Base-by-base conservation (phyloP, 2,113 vertebrate species). In the Cariama cristata region DNA sequence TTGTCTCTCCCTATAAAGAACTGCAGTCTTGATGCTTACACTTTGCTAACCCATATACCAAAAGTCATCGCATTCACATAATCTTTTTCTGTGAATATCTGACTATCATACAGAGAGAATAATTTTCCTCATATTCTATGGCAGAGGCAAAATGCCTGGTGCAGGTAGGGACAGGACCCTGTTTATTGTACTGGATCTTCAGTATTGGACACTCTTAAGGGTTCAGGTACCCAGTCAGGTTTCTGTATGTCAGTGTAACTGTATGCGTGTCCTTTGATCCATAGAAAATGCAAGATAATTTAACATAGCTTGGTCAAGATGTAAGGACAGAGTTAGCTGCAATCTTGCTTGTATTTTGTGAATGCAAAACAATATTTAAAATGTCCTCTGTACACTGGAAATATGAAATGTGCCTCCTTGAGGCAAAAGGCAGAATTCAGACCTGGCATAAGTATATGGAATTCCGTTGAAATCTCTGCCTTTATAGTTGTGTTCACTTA, bases 181-280 rank as follows among this genome's bases (percentile, higher is more conserved):
- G 4, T 73, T 89, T 76, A 9, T 24, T 76, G 24, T 32, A 14
- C 18, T 84, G 27, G 8, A 21, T 62, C 14, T 80, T 81, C 68
- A 32, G 17, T 26, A 53, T 8, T 1, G 1, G 15, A 44, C 24
- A 28, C 27, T 73, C 20, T 0, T 2, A 47, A 80, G 27, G 17
- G 23, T 52, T 83, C 62, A 63, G 52, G 19, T 32, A 26, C 21
- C 42, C 52, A 47, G 16, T 30, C 21, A 42, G 28, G 44, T 35
- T 50, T 38, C 66, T 50, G 11, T 44, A 10, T 17, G 9, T 40
- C 49, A 20, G 0, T 14, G 10, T 28, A 59, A 38, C 17, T 44
- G 23, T 19, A 33, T 12, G 9, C 0, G 3, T 35, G 14, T 4
- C 16, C 35, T 40, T 64, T 35, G 38, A 40, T 38, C 52, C 9